Evolutionary conservation across 2,888 invertebrate species (phyloP), one percentile per base, ranked within the genome.

Genomic region (Drosophila koepferae): DNA sequence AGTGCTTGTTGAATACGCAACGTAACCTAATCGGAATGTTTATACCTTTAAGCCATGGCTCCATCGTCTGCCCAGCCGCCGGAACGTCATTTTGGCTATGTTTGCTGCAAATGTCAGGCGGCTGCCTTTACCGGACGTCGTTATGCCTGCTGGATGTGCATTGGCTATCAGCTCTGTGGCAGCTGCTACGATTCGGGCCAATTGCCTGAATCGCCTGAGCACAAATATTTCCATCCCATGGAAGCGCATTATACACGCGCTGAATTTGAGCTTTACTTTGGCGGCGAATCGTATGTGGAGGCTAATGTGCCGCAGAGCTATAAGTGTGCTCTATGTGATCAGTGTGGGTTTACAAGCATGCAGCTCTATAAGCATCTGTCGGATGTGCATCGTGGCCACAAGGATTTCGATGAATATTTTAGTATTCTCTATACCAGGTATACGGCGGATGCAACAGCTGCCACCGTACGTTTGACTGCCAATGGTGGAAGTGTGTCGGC

Each of bases 191-290:
- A 86, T 14, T 14, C 53, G 2, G 56, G 65, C 0, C 20, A 49
- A 0, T 2, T 56, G 8, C 76, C 87, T 2, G 2, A 2, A 2
- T 3, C 38, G 16, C 23, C 18, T 5, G 40, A 66, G 9, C 82
- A 83, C 46, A 68, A 41, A 10, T 79, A 72, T n/a, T 83, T 61
- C 36, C 82, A 83, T 74, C 81, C 79, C 0, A 2, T 84, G 38
- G 75, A 84, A 18, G 71, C 46, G 7, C 36, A 67, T 20, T 86
- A 78, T 6, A 43, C 87, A 0, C 76, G 68, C 1, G 43, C 53
- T 28, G 78, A 78, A 5, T 81, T 41, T 38, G 66, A 64, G 20
- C 46, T 76, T 3, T 83, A 76, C 59, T 83, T 72, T 34, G 87
- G 55, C 5, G 66, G 66, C 1, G 87, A 83, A 18, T 0, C n/a